Base-by-base conservation (phyloP, 2,797 vertebrate genomes). In the Darevskia mixta region DNA sequence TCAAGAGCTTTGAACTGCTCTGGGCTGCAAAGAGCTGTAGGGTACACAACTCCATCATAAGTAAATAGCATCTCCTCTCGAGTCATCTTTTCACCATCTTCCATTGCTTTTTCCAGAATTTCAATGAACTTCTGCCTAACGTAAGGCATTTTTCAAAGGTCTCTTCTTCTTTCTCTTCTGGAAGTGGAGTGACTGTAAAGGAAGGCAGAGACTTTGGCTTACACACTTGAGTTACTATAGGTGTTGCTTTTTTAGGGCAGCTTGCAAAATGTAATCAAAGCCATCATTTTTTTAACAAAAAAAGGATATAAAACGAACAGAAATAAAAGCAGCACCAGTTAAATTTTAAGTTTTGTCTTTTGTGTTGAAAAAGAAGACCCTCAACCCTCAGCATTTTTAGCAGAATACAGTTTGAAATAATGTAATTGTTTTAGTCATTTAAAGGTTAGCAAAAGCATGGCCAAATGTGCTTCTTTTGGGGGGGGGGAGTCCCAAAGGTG, bases 51-150 rank as follows among this genome's bases (percentile, higher is more conserved):
- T 6, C 96, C 96, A 0, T 93, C 91, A 88, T 97, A 96, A 17
- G 92, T 94, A 95, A 97, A 97, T 49, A 97, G 1, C 92, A 96
- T 93, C 29, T 96, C 93, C 93, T 97, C 96, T 0, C 96, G 89
- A 0, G 77, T 85, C 76, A 94, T 61, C 1, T 88, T 91, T 73
- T 94, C 75, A 1, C 89, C 69, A 79, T 38, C 73, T 79, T 94
- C 84, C 87, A 97, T 20, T 55, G 0, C 88, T 35, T 85, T 58
- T 41, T 95, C 86, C 1, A 96, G 0, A 3, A 41, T 5, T 85
- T 94, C 69, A 0, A 82, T 29, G 0, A 79, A 0, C 82, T 83
- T 91, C 66, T 85, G 87, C 9, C 85, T 93, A 2, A 83, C 90
- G 61, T 61, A 85, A 27, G 18, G 45, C 88, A 95, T 94, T 72